phyloP scores from a whole-genome alignment of 1,140 invertebrate species.

The Zophobas morio region DNA sequence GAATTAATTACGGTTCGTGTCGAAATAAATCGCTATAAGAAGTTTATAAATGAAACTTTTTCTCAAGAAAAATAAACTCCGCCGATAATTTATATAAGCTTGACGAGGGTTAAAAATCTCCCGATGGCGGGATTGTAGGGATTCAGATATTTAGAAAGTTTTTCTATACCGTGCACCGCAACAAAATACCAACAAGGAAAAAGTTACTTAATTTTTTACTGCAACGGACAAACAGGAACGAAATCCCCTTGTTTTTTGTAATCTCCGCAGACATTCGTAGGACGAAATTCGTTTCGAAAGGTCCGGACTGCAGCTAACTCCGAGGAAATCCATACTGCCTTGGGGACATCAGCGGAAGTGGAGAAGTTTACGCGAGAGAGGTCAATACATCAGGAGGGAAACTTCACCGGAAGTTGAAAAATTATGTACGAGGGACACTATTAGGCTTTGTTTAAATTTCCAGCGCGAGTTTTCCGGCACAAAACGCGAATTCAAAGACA shows the following conservation, averaged over 20 bases:
- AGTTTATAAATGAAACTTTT: constrained; percentile 10
- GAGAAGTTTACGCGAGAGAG: constrained; percentile 7
- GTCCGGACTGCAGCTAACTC: background rate
- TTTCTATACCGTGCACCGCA: background rate
- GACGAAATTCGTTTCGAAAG: background rate
- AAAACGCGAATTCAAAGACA: too few relatives aligned
- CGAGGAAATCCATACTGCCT: constrained; percentile 34
- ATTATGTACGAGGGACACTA: background rate
- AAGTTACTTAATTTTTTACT: constrained; percentile 28
- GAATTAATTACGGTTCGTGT: constrained; percentile 13
- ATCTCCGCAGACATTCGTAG: constrained; percentile 18
- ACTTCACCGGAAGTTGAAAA: constrained; percentile 16
- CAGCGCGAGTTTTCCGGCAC: too few relatives aligned
- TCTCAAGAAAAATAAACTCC: constrained; percentile 8
- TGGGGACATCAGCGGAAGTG: constrained; percentile 18
- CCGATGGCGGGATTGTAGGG: background rate
- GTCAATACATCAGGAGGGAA: constrained; percentile 39
- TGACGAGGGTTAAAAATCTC: constrained; percentile 33
- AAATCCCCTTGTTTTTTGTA: constrained; percentile 17
- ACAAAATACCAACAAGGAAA: background rate
- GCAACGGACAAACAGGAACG: background rate
- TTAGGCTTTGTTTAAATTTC: background rate
- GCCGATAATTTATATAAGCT: constrained; percentile 2
- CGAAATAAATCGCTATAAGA: constrained; percentile 1
- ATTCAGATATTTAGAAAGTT: background rate